Base-by-base conservation (phyloP, 2,113 vertebrate species). In the Oplegnathus fasciatus region DNA sequence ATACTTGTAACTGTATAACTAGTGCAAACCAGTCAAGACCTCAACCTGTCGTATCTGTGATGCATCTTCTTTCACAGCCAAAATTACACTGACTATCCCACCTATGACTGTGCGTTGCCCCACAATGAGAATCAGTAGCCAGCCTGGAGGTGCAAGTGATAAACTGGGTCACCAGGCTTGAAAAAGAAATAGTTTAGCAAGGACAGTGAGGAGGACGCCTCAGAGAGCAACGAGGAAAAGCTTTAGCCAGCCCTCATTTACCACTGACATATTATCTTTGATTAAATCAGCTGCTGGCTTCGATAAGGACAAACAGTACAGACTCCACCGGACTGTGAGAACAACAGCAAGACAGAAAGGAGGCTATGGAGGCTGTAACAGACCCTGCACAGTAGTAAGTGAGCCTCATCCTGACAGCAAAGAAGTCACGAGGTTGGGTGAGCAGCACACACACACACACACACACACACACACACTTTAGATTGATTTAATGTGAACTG, bases 401-500 rank as follows among this genome's bases (percentile, higher is more conserved):
- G 48, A 79, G 76, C 71, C 26, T 64, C 34, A 50, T 58, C 28
- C 66, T 76, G 32, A 60, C 20, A 20, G 82, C 24, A 1, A 18
- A 37, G 42, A 18, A 70, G 57, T 42, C 65, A 61, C 22, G 15
- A 10, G 57, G 83, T 22, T 44, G 44, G 54, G 11, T 44, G 60
- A 72, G 60, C 73, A 67, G 67, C 26, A 4, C 20, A 61, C 54
- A 57, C 64, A 58, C 30, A 30, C 66, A 67, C 65, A 68, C 66
- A 32, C 32, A 70, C n/a, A 52, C 69, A 69, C 30, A 77, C 44
- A 76, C 30, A 67, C 75, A 58, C 30, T 48, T 50, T 69, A 67
- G 50, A 22, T 7, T 68, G 80, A 78, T 76, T 82, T 86, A 79
- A 89, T 77, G 34, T 65, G 77, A 89, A 30, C 80, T 76, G 85